These are phyloP conservation scores for Trichonephila clavipes DNA, from an alignment of 1,140 invertebrate species.

Conservation along the genomic window DNA sequence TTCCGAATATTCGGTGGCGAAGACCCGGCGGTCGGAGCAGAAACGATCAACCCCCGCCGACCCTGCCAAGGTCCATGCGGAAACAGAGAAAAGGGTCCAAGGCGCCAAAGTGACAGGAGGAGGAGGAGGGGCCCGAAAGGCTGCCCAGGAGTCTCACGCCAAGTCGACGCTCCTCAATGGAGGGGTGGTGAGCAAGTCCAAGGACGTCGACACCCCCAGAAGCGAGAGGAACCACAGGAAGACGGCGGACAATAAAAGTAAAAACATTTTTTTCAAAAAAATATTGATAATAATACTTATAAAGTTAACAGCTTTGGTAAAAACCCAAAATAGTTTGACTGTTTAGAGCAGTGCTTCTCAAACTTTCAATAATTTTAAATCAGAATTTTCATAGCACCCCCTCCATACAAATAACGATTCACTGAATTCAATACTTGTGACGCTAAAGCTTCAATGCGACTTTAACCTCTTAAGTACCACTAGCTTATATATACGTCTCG, in stretches of 20 bases:
- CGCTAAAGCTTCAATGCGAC: too few species aligned
- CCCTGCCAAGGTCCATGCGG: conserved; percentile 25
- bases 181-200: not conserved
- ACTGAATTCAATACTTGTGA: too few species aligned
- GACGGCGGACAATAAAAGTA: conserved; percentile 37
- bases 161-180: conserved; percentile 5
- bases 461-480: too few species aligned
- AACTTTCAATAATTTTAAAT: too few species aligned
- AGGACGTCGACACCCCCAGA: conserved; percentile 21
- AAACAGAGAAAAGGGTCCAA: conserved; percentile 37
- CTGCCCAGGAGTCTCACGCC: not conserved
- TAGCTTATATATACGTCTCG: too few species aligned
- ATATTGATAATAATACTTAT: not conserved
- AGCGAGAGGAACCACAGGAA: conserved; percentile 55
- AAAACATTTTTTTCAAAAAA: not conserved
- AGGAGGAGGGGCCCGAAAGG: conserved; percentile 21
- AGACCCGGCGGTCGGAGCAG: conserved; percentile 66
- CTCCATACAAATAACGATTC: too few species aligned
- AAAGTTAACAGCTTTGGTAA: too few species aligned
- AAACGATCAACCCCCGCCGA: conserved; percentile 46
- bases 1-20: conserved; percentile 64
- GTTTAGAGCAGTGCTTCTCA: too few species aligned
- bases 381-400: too few species aligned
- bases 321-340: too few species aligned
- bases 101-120: conserved; percentile 25